Base-by-base conservation (phyloP, 2,797 vertebrate species). In the Hoplostethus atlanticus region DNA sequence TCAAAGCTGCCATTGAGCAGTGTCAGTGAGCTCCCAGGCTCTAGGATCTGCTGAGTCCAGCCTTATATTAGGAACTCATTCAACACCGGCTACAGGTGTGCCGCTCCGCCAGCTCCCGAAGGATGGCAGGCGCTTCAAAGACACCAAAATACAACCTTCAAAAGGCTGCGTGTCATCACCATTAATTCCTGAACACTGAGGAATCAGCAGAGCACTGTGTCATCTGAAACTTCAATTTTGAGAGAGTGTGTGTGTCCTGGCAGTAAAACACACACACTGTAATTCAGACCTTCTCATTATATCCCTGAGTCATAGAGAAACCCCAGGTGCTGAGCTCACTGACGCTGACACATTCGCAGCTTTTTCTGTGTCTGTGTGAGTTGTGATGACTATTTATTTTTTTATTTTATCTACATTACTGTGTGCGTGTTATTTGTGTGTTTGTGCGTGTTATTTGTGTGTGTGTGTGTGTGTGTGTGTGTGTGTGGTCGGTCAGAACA, bases 161-260 rank as follows among this genome's bases (percentile, higher is more conserved):
- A 87, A 91, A 77, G 76, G 73, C 76, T 72, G 77, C 12, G 36
- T 84, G 88, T 90, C 87, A 89, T 91, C 90, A 90, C 87, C 80
- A 81, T 87, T 87, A 84, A 89, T 87, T 86, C 84, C 85, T 80
- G 84, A 71, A 87, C 85, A 83, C 70, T 89, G 86, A 91, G 68
- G 88, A 90, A 91, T 92, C 91, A 91, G 85, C 91, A 92, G 74
- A 84, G 87, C 54, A 60, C 84, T 80, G 78, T 88, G 91, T 90
- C 87, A 92, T 87, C 86, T 59, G 89, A 92, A 83, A 86, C 90
- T 86, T 86, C 47, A 73, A 81, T 81, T 85, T 73, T 72, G 80
- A 80, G 59, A 60, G 63, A 53, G 83, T 65, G 74, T 25, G n/a
- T 42, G 38, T 42, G 57, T 21, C 38, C n/a, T 8, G 76, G 71